A percentile compares a stretch with the other conserved stretches of the same genome.
phyloP scores from a whole-genome alignment of 2,797 vertebrate genomes.

The Phalanger gymnotis region DNA sequence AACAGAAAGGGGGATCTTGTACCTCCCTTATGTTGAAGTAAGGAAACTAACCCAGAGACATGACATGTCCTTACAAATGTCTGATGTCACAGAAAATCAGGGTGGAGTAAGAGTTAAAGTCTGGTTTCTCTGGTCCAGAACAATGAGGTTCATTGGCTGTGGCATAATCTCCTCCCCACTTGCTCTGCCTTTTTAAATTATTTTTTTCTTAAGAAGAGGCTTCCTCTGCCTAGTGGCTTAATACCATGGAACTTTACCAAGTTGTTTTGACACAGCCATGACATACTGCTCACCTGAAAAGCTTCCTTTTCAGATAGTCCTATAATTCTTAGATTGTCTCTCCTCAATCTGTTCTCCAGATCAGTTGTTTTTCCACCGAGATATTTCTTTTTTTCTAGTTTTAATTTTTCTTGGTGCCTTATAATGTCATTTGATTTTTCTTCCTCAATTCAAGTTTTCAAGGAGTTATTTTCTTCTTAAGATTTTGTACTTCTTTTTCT shows the following conservation, averaged over 20 bases:
- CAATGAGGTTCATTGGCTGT: not conserved
- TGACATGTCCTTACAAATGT: not conserved
- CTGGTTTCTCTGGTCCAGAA: not conserved
- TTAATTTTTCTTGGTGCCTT: not conserved
- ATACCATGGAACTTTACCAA: not conserved
- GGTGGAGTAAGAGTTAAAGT: not conserved
- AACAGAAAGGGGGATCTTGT: not conserved
- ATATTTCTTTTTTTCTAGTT: not conserved
- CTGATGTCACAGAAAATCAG: not conserved
- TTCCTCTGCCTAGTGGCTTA: not conserved
- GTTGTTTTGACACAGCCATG: not conserved
- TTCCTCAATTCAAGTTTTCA: not conserved
- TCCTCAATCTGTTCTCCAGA: not conserved
- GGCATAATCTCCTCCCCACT: not conserved
- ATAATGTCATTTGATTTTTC: not conserved
- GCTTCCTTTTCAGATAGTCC: not conserved
- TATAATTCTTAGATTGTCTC: not conserved
- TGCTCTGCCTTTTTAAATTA: not conserved
- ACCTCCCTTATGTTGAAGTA: not conserved
- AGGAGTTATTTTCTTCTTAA: not conserved
- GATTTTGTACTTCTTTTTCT: not conserved
- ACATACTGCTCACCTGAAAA: slow-evolving; percentile 11
- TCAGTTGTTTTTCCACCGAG: not conserved
- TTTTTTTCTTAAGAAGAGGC: not conserved
- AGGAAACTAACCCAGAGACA: not conserved